phyloP scores from a whole-genome alignment of 2,113 vertebrate genomes.

The Astatoreochromis straeleni region DNA sequence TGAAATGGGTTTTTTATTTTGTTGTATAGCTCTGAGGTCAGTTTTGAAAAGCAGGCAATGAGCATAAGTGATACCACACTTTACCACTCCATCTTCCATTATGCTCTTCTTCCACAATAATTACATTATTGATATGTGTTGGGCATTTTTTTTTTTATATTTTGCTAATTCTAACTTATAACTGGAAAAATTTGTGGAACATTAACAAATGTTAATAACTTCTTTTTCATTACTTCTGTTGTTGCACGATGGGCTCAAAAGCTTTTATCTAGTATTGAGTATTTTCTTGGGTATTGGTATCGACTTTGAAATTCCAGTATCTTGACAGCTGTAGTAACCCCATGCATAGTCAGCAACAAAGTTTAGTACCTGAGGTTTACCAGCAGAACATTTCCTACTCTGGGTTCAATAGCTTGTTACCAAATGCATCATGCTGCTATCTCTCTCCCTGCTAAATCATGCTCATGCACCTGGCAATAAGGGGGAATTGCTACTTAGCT shows the following conservation, averaged over 20 bases:
- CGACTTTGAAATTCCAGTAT: neutral
- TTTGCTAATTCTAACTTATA: neutral
- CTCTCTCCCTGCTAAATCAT: neutral
- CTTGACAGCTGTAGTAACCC: neutral
- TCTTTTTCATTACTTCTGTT: neutral
- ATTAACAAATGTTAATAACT: neutral
- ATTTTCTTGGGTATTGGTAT: neutral
- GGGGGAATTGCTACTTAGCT: neutral
- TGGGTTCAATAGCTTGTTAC: neutral
- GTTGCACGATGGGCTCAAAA: neutral
- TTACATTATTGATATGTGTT: neutral
- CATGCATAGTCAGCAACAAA: neutral
- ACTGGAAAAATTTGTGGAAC: neutral
- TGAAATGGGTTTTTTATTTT: neutral
- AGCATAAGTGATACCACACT: neutral
- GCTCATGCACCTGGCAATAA: neutral
- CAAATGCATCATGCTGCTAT: neutral
- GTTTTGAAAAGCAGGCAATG: neutral
- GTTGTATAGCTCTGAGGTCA: neutral
- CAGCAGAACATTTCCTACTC: neutral
- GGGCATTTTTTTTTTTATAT: accelerated
- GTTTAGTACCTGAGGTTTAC: neutral
- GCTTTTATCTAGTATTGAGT: neutral
- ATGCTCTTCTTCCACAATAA: neutral
- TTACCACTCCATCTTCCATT: neutral